A percentile compares a stretch with the other conserved stretches of the same genome.
phyloP scores from a whole-genome alignment of 2,797 vertebrate species.

The Galagoides demidoff region DNA sequence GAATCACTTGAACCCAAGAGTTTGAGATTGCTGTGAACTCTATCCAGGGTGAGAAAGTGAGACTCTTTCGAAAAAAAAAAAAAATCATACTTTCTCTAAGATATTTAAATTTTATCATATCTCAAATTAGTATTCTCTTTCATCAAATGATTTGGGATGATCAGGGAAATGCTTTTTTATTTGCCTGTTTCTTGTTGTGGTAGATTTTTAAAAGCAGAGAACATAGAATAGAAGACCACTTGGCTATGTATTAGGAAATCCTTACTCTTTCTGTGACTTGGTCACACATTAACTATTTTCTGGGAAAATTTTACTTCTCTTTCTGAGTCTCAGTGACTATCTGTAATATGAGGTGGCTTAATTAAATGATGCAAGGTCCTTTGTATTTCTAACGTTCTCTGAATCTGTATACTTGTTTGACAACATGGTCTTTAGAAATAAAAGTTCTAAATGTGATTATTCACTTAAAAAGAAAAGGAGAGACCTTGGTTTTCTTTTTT shows the following conservation, averaged over 20 bases:
- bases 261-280: conserved; percentile 36
- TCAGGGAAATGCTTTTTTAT: not conserved
- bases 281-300: conserved; percentile 34
- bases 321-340: not conserved
- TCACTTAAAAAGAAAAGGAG: conserved; percentile 5
- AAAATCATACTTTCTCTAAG: conserved; percentile 8
- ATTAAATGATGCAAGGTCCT: not conserved
- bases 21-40: too few relatives aligned
- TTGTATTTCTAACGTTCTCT: conserved; percentile 28
- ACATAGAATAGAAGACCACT: not conserved
- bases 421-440: conserved; percentile 35
- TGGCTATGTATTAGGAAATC: conserved; percentile 40
- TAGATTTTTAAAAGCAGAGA: conserved; percentile 24
- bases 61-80: too few relatives aligned
- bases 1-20: too few relatives aligned
- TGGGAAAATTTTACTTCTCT: conserved; percentile 5
- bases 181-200: conserved; percentile 8
- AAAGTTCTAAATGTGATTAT: not conserved
- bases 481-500: not conserved
- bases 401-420: conserved; percentile 14
- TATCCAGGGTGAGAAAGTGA: too few relatives aligned
- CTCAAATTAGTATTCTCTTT: conserved; percentile 17
- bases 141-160: conserved; percentile 17
- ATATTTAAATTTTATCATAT: conserved; percentile 47
- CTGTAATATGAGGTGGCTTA: not conserved